Conservation (phyloP, 2,797 vertebrate genomes). For the Micropoecilia bifurca region DNA sequence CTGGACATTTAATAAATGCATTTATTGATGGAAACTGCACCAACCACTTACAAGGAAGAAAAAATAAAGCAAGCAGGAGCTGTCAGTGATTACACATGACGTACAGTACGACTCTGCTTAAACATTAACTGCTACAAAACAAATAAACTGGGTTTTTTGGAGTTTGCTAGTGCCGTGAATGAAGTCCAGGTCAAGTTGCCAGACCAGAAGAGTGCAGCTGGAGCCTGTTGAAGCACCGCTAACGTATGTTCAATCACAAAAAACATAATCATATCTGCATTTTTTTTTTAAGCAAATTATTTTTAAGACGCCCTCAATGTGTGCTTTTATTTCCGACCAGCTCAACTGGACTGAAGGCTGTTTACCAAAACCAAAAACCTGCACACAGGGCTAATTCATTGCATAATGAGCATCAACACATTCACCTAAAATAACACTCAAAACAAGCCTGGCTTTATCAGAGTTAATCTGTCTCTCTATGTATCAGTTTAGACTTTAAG, state of each 20-base stretch:
- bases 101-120: not conserved
- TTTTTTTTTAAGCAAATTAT: not conserved
- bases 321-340: not conserved
- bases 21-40: not conserved
- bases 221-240: conserved; percentile 5
- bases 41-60: not conserved
- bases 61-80: not conserved
- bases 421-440: not conserved
- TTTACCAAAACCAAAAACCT: not conserved
- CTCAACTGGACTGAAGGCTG: not conserved
- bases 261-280: not conserved
- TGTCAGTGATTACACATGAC: not conserved
- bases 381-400: not conserved
- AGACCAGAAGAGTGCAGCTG: conserved; percentile 3
- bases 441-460: not conserved
- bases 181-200: conserved; percentile 10
- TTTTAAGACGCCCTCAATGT: not conserved
- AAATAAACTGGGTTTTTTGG: conserved; percentile 1
- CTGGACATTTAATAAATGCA: not conserved
- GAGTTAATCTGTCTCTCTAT: not conserved
- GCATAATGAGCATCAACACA: not conserved
- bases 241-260: not conserved
- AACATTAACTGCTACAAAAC: conserved; percentile 15
- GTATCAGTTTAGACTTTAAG: not conserved
- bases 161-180: conserved; percentile 5